These are phyloP conservation scores for Eupleurogrammus muticus DNA, from an alignment of 2,797 vertebrate genomes.

Conservation along the genomic window DNA sequence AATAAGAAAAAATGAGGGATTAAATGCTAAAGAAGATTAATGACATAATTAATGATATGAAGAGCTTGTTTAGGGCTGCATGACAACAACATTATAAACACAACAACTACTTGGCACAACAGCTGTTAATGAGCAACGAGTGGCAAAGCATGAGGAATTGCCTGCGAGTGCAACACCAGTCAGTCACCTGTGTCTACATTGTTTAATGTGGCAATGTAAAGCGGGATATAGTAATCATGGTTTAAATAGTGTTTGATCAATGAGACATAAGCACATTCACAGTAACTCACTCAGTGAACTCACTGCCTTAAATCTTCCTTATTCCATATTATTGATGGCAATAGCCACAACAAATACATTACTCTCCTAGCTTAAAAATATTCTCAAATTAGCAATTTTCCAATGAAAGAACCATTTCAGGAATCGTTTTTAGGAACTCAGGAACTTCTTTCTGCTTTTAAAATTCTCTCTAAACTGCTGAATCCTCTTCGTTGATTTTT, in stretches of 20 bases:
- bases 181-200: background rate
- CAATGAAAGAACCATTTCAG: background rate
- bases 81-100: slow-evolving; percentile 38
- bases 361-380: background rate
- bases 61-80: slow-evolving; percentile 41
- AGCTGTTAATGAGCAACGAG: slow-evolving; percentile 33
- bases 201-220: background rate
- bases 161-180: slow-evolving; percentile 17
- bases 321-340: background rate
- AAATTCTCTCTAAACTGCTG: too few species aligned
- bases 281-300: background rate
- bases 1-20: slow-evolving; percentile 15
- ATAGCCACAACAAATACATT: background rate
- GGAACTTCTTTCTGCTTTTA: too few species aligned
- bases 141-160: slow-evolving; percentile 3
- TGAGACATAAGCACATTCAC: background rate
- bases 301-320: background rate
- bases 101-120: slow-evolving; percentile 34
- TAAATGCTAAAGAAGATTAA: slow-evolving; percentile 34
- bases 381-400: background rate
- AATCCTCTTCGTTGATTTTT: too few species aligned
- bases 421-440: background rate
- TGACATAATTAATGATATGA: slow-evolving; percentile 17
- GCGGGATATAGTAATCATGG: background rate
- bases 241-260: background rate